phyloP scores from a whole-genome alignment of 2,888 invertebrate genomes.

The Pandemis cinnamomeana region DNA sequence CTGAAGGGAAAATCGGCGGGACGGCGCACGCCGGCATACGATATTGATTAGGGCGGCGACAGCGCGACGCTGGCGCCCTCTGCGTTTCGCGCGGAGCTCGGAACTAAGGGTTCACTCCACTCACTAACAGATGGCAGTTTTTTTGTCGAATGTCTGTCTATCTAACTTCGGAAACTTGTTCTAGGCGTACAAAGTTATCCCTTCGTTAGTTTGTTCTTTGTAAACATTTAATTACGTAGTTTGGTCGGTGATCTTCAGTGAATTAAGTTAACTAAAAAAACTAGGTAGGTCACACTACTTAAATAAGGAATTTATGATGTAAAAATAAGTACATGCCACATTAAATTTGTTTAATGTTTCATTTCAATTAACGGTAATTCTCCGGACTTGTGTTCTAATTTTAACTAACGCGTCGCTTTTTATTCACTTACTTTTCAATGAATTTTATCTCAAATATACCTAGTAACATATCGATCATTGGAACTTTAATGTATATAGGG shows the following conservation, averaged over 20 bases:
- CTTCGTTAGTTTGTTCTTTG: background rate
- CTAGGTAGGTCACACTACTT: too few relatives aligned
- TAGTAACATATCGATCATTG: too few relatives aligned
- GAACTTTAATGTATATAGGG: too few relatives aligned
- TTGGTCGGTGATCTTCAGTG: background rate
- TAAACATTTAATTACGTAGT: background rate
- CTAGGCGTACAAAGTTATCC: background rate
- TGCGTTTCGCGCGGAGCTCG: constrained; percentile 44
- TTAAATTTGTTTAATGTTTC: too few relatives aligned
- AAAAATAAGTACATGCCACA: too few relatives aligned
- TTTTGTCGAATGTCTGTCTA: constrained; percentile 25
- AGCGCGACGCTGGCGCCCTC: constrained; percentile 60
- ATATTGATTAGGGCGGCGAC: constrained; percentile 82
- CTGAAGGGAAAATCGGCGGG: constrained; percentile 70
- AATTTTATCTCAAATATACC: too few relatives aligned
- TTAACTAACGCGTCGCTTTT: too few relatives aligned
- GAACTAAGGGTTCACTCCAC: constrained; percentile 40
- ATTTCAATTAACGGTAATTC: too few relatives aligned
- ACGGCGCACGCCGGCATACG: constrained; percentile 69
- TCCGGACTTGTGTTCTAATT: too few relatives aligned
- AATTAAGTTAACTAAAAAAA: too few relatives aligned
- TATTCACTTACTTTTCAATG: too few relatives aligned
- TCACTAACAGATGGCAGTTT: constrained; percentile 62
- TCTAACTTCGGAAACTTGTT: constrained; percentile 2
- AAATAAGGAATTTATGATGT: too few relatives aligned